Base-by-base conservation (phyloP, 2,113 vertebrate species). In the Rhinoptilus africanus region DNA sequence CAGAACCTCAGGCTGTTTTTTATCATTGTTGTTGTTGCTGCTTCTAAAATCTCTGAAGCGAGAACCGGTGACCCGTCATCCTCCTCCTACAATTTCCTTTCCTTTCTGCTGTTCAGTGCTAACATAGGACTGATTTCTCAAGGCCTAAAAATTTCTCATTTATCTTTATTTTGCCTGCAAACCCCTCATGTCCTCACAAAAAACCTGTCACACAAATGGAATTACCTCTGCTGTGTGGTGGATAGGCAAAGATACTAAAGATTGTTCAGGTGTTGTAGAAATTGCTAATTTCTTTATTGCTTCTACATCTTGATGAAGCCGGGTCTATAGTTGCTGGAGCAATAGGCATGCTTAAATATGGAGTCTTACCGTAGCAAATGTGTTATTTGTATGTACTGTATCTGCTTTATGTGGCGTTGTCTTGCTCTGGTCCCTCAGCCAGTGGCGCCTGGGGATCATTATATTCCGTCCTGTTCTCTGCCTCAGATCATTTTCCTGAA, bases 1-100 rank as follows among this genome's bases (percentile, higher is more conserved):
- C 62, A 79, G 43, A 85, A 67, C 93, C 84, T 64, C 11, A 0
- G 77, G 92, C 51, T 89, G 0, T 9, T 64, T 74, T 76, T 62
- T 72, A 64, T 62, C 6, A 0, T 37, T 0, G 0, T 30, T 19
- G 34, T 39, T 74, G 56, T 23, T 95, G 63, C n/a, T 72, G 34
- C 28, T 88, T 67, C 89, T 43, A 18, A 72, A 74, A 28, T 32
- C 66, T 87, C 43, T 14, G 81, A 35, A 79, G 80, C 3, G 1
- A 6, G 87, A 78, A 41, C 2, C 94, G 59, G 54, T 71, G 79
- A 82, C 81, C 62, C 2, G 0, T 64, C 69, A 9, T 34, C 43
- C 69, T 87, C 56, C 54, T 28, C 10, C 34, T 22, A 24, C 32
- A 56, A 51, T 63, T 51, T 5, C 54, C 34, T 22, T 67, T 24